Evolutionary conservation across 2,113 vertebrate species (phyloP).

Genomic region (Phrynosoma blainvillii): DNA sequence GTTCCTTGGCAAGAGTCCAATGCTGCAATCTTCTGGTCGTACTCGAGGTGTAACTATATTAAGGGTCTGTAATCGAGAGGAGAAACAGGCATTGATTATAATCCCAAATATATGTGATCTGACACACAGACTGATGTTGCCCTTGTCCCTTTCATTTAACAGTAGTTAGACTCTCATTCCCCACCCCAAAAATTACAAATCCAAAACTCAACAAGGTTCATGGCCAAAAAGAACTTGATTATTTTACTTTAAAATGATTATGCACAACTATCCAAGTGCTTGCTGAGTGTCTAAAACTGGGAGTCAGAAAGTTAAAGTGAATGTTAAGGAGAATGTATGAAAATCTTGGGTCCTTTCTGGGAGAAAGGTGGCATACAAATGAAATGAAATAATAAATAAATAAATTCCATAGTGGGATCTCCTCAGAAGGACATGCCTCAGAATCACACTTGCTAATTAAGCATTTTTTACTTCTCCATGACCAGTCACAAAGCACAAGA

Average conservation of each 20-base stretch:
- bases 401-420: no score
- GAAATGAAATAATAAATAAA: no score
- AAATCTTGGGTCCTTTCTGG: no score
- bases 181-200: not conserved
- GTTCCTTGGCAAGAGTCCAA: constrained; percentile 93
- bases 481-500: no score
- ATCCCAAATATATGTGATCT: no score
- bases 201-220: not conserved
- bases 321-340: no score
- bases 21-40: constrained; percentile 95
- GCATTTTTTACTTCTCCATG: no score
- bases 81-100: not conserved
- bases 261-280: not conserved
- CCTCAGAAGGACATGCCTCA: no score
- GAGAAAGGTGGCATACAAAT: no score
- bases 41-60: constrained; percentile 97
- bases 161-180: not conserved
- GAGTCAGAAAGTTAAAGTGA: not conserved
- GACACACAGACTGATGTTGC: accelerated
- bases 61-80: constrained; percentile 81
- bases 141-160: not conserved
- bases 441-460: no score
- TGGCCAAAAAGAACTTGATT: not conserved
- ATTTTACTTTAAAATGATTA: not conserved
- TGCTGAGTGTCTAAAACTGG: not conserved